Percentiles rank a stretch among this genome's conserved stretches.
Conservation (phyloP, 2,888 invertebrate species). For the Patella ulyssiponensis region DNA sequence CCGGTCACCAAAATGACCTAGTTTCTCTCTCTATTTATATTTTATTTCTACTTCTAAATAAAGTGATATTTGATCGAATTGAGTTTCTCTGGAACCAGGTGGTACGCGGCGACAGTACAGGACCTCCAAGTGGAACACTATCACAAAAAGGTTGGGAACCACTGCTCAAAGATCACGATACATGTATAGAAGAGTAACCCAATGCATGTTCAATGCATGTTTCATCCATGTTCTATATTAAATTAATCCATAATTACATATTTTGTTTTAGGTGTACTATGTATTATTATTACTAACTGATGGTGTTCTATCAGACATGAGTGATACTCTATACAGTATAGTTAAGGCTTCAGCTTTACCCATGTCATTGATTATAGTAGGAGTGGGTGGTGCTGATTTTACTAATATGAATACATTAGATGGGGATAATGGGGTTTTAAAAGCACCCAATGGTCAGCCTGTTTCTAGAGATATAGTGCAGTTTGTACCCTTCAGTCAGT, state of each 20-base stretch:
- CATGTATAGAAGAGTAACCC: too few relatives aligned
- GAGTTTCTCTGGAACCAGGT: too few relatives aligned
- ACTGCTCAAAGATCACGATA: neutral
- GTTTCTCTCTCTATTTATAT: too few relatives aligned
- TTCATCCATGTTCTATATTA: neutral
- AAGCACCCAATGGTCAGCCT: constrained; percentile 55
- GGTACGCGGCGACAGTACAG: too few relatives aligned
- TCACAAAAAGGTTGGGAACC: too few relatives aligned
- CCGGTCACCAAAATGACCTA: too few relatives aligned
- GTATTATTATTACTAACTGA: constrained; percentile 68
- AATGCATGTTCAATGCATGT: too few relatives aligned
- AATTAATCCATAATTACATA: neutral
- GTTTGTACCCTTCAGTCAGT: constrained; percentile 70
- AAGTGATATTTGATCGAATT: too few relatives aligned
- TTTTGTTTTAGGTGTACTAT: constrained; percentile 62
- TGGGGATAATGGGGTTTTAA: constrained; percentile 67
- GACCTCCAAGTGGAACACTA: too few relatives aligned
- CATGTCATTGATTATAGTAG: constrained; percentile 71
- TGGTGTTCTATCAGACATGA: constrained; percentile 70
- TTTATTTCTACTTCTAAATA: too few relatives aligned
- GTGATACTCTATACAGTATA: constrained; percentile 62
- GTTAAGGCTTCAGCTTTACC: constrained; percentile 67
- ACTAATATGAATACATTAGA: constrained; percentile 68
- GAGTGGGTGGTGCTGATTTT: constrained; percentile 70
- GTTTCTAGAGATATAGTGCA: constrained; percentile 69